Base-by-base conservation (phyloP, 2,113 vertebrate species). In the Meleagris gallopavo region DNA sequence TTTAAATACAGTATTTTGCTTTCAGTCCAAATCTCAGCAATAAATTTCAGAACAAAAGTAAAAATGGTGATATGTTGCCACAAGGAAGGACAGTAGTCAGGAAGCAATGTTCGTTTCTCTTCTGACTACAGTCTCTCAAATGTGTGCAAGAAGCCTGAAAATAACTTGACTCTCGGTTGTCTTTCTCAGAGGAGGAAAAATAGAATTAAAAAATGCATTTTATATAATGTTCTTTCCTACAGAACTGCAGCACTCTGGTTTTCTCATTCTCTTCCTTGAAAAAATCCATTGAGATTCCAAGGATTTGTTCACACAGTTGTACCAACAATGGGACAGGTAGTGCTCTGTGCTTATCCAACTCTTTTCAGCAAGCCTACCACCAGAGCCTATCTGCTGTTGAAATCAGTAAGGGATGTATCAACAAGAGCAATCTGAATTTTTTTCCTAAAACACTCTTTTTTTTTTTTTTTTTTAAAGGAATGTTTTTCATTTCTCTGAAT, bases 51-150 rank as follows among this genome's bases (percentile, higher is more conserved):
- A 15, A 52, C 25, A 52, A 27, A 52, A 52, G 27, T 25, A 27
- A 52, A 52, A 52, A 27, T 52, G 25, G 13, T 52, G 25, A 27
- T 52, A 27, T 27, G 25, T 52, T 27, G 25, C 25, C 14, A 52
- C 25, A 27, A 52, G 50, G 50, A 25, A 25, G 27, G 50, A 52
- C 13, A 27, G 14, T 13, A 15, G 27, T 62, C 45, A 75, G 45
- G 22, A 87, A 70, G 13, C 4, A 41, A 17, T 3, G 3, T 3
- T 46, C 3, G 0, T 15, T 74, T 29, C 14, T 52, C 64, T 48
- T 34, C 52, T 71, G 24, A 61, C 21, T 64, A 1, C 13, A 7
- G 34, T 55, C 27, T 78, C 32, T 65, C 24, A 64, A 65, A 65
- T 32, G 4, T 4, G 48, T 20, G 70, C 30, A 9, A 80, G 83